Evolutionary conservation across 1,140 invertebrate species (phyloP).

Genomic region (Melipona quadrifasciata): DNA sequence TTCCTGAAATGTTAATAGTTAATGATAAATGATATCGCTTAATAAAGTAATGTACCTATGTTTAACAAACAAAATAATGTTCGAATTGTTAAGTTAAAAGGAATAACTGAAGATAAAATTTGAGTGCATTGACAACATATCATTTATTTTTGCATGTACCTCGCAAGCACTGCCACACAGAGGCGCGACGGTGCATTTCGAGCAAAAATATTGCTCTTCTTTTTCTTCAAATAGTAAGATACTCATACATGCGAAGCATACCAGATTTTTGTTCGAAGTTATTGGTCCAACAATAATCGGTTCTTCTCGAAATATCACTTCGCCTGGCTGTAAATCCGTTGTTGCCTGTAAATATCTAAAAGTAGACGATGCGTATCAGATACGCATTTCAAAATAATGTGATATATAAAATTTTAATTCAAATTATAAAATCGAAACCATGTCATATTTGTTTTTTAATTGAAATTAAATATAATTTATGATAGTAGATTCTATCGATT

Average conservation of each 20-base stretch:
- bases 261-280: conserved; percentile 77
- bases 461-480: background rate
- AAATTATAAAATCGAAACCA: background rate
- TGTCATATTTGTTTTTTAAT: background rate
- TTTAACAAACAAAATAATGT: background rate
- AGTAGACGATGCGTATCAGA: conserved; percentile 5
- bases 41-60: background rate
- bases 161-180: conserved; percentile 81
- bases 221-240: conserved; percentile 63
- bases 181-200: conserved; percentile 82
- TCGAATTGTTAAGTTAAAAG: background rate
- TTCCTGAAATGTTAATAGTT: conserved; percentile 9
- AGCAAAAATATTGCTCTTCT: conserved; percentile 75
- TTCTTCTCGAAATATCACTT: conserved; percentile 84
- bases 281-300: conserved; percentile 84
- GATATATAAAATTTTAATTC: background rate
- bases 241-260: conserved; percentile 85
- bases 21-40: background rate
- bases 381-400: background rate
- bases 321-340: conserved; percentile 83
- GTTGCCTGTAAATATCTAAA: conserved; percentile 84
- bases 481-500: background rate
- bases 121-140: background rate
- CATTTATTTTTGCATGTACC: conserved; percentile 57
- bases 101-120: background rate